Percentiles rank a stretch among this genome's conserved stretches.
Conservation (phyloP, 2,113 vertebrate species). For the Pao palembangensis region DNA sequence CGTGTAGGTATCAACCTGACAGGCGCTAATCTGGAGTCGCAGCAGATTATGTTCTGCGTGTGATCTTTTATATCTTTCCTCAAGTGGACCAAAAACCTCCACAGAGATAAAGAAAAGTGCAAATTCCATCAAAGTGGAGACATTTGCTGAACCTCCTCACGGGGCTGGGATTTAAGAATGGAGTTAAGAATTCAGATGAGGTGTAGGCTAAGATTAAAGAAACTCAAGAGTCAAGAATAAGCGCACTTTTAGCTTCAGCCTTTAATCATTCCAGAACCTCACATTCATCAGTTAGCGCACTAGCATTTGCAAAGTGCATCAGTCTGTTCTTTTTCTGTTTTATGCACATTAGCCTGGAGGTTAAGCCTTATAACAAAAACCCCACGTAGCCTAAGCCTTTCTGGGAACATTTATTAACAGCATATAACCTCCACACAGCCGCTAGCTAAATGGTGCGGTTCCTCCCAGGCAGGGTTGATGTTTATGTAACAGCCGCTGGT, state of each 20-base stretch:
- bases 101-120: conserved; percentile 16
- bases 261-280: neutral
- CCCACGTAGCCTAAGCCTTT: too few species aligned
- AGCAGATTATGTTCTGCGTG: conserved; percentile 10
- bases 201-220: neutral
- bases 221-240: too few species aligned
- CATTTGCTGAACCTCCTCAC: conserved; percentile 8
- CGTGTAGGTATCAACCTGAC: conserved; percentile 31
- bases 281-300: neutral
- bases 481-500: neutral
- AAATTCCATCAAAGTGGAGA: conserved; percentile 37
- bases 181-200: conserved; percentile 9
- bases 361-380: too few species aligned
- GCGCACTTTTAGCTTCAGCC: too few species aligned
- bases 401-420: too few species aligned
- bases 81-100: conserved; percentile 33
- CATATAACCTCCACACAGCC: too few species aligned
- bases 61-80: conserved; percentile 25
- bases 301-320: too few species aligned
- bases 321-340: too few species aligned
- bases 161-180: conserved; percentile 13
- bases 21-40: conserved; percentile 54
- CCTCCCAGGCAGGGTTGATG: too few species aligned
- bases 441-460: too few species aligned
- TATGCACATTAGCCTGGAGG: too few species aligned